Conservation (phyloP, 2,113 vertebrate species). For the Pangasianodon hypophthalmus region DNA sequence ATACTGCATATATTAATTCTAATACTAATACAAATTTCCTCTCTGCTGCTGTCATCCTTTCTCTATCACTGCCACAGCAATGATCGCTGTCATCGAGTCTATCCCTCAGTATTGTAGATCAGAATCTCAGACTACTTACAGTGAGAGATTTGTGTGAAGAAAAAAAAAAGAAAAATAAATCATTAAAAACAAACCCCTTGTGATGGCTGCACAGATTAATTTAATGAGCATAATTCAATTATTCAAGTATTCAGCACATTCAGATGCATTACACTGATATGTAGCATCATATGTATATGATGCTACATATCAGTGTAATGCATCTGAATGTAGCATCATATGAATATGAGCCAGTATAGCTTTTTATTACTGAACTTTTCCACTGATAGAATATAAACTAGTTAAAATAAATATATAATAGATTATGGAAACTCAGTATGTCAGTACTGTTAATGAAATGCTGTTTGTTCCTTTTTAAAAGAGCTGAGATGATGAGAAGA, state of each 20-base stretch:
- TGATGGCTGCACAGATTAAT: background rate
- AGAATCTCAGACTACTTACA: background rate
- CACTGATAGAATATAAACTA: background rate
- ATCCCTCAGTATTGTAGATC: background rate
- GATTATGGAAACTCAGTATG: background rate
- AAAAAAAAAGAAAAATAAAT: background rate
- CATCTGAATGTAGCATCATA: no score
- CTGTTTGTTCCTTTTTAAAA: background rate
- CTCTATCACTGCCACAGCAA: background rate
- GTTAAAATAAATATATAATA: background rate
- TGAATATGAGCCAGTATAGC: no score
- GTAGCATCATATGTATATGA: no score
- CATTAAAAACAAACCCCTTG: background rate
- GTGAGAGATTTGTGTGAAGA: background rate
- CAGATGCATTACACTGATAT: background rate
- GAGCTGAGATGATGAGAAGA: constrained; percentile 12
- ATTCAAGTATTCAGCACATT: background rate
- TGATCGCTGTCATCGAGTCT: background rate
- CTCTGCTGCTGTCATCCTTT: background rate
- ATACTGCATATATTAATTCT: background rate
- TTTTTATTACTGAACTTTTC: background rate
- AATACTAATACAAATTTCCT: background rate
- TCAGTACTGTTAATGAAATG: background rate
- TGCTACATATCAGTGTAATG: no score
- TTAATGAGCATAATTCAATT: background rate